Base-by-base conservation (phyloP, 2,113 vertebrate genomes). In the Cochlearius cochlearius region DNA sequence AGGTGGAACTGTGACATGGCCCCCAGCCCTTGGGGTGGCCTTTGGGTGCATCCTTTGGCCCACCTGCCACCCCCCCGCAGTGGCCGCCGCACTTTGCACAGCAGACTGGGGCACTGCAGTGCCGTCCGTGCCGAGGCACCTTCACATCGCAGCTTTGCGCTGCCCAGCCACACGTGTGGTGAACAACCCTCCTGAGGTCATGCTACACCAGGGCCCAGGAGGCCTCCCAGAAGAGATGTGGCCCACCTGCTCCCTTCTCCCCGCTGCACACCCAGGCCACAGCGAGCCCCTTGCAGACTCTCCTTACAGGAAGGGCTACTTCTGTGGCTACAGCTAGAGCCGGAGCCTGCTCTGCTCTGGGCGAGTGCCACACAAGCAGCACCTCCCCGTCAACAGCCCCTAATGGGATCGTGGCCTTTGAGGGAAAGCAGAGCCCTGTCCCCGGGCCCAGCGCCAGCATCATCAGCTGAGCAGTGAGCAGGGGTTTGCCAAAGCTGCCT, bases 121-220 rank as follows among this genome's bases (percentile, higher is more conserved):
- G 59, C 18, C 4, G 1, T 39, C 12, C 0, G 0, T 36, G 27
- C 39, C 63, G 18, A 29, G 25, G 12, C 19, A 74, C n/a, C 43
- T 14, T 11, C 34, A 43, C 14, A 11, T 67, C 52, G 6, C 66
- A n/a, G 7, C 43, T 84, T 77, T 18, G 18, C 50, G 8, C 19
- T 27, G 45, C 55, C 38, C 72, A 58, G 63, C 36, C 50, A 43
- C 87, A 66, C 0, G 0, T 16, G 12, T 32, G 32, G 9, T 0
- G 5, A 74, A 18, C 27, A 66, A 2, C 16, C 21, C 34, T 69
- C 34, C 27, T 22, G 10, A 27, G 5, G 17, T 12, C 58, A 9
- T 38, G 25, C 7, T 23, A 25, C 36, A 27, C 26, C 36, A 53
- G 50, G 21, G 21, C 27, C 18, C 59, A 56, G 17, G 15, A 67